These are phyloP conservation scores for Stomatorhinus ivindoensis DNA, from an alignment of 2,113 vertebrate genomes.

Conservation along the genomic window DNA sequence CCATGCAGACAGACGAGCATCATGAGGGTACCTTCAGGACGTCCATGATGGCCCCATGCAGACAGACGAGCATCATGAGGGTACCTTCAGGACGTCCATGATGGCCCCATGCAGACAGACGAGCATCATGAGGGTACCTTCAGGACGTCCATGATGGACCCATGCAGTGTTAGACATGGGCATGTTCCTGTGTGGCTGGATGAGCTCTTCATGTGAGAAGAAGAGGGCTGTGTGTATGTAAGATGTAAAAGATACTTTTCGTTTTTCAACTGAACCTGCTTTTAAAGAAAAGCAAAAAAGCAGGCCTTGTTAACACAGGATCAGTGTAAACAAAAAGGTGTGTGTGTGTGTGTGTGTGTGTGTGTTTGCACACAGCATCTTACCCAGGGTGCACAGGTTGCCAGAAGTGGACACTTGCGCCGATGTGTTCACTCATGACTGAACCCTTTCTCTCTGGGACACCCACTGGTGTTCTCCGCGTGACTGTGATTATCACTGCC, in stretches of 20 bases:
- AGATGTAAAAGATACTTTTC: neutral
- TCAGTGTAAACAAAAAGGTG: neutral
- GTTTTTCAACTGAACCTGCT: neutral
- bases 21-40: too few species aligned
- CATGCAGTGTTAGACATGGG: neutral
- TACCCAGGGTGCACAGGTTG: neutral
- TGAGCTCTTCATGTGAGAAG: neutral
- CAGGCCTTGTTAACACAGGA: neutral
- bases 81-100: too few species aligned
- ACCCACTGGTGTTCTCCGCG: neutral
- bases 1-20: too few species aligned
- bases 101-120: too few species aligned
- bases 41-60: too few species aligned
- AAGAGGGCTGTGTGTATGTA: neutral
- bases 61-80: too few species aligned
- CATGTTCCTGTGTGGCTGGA: neutral
- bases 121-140: too few species aligned
- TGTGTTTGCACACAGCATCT: neutral
- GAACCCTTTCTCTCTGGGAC: neutral
- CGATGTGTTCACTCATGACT: neutral
- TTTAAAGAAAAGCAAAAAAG: neutral
- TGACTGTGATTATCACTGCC: neutral
- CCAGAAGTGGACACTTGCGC: neutral
- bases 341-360: neutral
- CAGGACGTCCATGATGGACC: too few species aligned